Base-by-base conservation (phyloP, 2,113 vertebrate genomes). In the Marmota flaviventris region DNA sequence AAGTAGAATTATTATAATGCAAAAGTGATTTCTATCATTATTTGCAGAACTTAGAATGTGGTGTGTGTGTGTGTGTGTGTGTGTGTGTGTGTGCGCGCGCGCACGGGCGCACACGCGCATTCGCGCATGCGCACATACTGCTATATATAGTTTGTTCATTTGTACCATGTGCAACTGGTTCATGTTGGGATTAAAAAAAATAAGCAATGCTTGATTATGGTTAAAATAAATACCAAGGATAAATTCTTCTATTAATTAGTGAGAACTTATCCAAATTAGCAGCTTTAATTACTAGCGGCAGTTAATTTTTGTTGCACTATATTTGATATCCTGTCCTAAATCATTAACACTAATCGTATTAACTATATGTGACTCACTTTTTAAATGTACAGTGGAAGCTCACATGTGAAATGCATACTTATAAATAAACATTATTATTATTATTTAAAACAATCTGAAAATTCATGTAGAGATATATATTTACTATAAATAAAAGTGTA, bases 191-290 rank as follows among this genome's bases (percentile, higher is more conserved):
- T 14, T 34, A 94, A 81, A 22, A 22, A 96, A 85, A 95, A 96
- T 97, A 48, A 97, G 72, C 37, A 95, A 78, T 77, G 69, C 93
- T 95, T 97, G 91, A 90, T 94, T 90, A 67, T 73, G 42, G 32
- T 96, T 98, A 88, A 97, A 98, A 88, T 45, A 97, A 96, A 85
- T 93, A 97, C 45, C 93, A 93, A 92, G 70, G 79, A 90, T 94
- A 96, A 97, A 90, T 91, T 98, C 88, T 83, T 98, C 97, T 94
- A 58, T 97, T 98, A 98, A 95, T 98, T 97, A 94, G 42, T 93
- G 72, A 37, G 34, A 79, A 25, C 95, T 97, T 96, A 97, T 93
- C 77, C 92, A 79, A 96, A 96, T 96, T 94, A 97, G 8, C 96
- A 73, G 97, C 48, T 97, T 89, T 86, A 93, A 27, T 98, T 96